These are phyloP conservation scores for Artibeus lituratus DNA, from an alignment of 2,797 vertebrate species.

Conservation along the genomic window DNA sequence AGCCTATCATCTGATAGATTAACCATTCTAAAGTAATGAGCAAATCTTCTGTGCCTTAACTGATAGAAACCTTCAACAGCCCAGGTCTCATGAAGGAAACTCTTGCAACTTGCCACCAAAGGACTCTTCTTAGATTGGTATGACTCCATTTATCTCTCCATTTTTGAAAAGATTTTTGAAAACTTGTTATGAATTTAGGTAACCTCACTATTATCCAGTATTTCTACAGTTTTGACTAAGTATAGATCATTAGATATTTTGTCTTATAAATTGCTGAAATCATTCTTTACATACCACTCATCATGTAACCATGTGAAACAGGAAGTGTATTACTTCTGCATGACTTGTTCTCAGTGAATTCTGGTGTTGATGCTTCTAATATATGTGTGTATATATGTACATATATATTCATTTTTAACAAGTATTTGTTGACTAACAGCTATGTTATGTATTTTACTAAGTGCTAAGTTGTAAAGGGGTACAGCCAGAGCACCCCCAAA, in stretches of 20 bases:
- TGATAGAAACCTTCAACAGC: background rate
- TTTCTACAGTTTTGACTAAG: background rate
- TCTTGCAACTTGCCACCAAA: background rate
- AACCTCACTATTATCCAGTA: background rate
- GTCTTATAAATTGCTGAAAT: background rate
- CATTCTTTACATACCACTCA: background rate
- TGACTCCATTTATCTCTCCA: background rate
- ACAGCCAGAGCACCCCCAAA: too few species aligned
- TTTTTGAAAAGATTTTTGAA: background rate
- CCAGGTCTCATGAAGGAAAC: background rate
- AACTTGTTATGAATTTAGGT: background rate
- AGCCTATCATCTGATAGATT: background rate
- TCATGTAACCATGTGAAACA: background rate
- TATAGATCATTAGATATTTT: background rate
- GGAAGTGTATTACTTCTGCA: background rate
- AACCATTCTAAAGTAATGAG: background rate
- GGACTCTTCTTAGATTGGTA: background rate
- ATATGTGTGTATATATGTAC: background rate
- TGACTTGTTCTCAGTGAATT: background rate
- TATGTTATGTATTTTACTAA: background rate
- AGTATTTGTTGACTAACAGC: background rate
- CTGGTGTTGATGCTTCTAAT: background rate
- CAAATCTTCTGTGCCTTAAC: background rate
- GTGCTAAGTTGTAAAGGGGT: background rate
- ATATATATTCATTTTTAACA: background rate